A percentile compares a stretch with the other conserved stretches of the same genome.
Conservation (phyloP, 2,113 vertebrate species). For the Tachysurus fulvidraco region DNA sequence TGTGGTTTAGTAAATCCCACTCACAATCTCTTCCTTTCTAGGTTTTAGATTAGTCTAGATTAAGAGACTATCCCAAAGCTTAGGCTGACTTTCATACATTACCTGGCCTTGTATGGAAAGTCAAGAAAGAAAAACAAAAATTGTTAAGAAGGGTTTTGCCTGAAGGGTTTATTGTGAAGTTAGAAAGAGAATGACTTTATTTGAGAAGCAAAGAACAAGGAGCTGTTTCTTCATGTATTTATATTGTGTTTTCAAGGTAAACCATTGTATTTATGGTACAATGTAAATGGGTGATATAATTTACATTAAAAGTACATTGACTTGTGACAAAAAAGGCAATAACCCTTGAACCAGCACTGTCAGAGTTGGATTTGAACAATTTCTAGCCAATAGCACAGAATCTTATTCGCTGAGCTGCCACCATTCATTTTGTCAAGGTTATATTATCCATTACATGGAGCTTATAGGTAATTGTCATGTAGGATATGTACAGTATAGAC, state of each 20-base stretch:
- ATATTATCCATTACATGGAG: neutral
- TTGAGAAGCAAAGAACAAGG: neutral
- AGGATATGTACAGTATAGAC: neutral
- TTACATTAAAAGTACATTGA: neutral
- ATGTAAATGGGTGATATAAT: neutral
- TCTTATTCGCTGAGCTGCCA: neutral
- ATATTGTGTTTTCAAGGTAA: neutral
- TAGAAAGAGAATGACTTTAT: neutral
- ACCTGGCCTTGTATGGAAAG: neutral
- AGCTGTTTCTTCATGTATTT: neutral
- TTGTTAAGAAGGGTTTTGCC: neutral
- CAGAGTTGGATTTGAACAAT: neutral
- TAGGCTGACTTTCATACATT: neutral
- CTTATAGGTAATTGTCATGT: neutral
- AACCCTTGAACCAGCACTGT: neutral
- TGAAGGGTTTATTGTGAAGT: neutral
- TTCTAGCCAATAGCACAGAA: neutral
- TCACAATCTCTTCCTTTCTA: constrained; percentile 16
- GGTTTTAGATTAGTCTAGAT: neutral
- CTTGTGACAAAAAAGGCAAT: neutral
- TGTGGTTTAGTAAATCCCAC: constrained; percentile 29
- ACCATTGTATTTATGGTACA: neutral
- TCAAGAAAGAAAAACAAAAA: neutral
- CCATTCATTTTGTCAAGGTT: neutral
- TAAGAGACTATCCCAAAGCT: neutral